A percentile compares a stretch with the other conserved stretches of the same genome.
These are phyloP conservation scores for Euplagia quadripunctaria DNA, from an alignment of 2,888 invertebrate genomes.

Conservation along the genomic window DNA sequence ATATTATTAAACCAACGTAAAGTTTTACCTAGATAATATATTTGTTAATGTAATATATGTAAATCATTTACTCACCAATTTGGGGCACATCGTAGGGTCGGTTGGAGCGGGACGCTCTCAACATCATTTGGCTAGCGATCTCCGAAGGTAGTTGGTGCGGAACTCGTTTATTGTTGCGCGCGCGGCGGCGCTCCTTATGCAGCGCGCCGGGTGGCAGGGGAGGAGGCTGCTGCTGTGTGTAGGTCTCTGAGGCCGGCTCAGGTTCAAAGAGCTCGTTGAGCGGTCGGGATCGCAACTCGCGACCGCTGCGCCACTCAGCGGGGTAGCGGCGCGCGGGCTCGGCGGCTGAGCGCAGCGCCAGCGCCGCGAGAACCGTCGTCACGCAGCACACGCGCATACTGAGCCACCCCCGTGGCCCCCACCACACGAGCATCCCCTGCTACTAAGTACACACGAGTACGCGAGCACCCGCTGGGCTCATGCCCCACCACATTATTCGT, in stretches of 20 bases:
- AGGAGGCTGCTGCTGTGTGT: conserved; percentile 62
- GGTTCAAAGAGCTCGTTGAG: conserved; percentile 80
- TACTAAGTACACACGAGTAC: conserved; percentile 80
- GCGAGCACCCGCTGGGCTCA: conserved; percentile 73
- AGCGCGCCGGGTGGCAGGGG: conserved; percentile 67
- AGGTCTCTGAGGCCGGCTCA: conserved; percentile 60
- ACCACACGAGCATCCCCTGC: conserved; percentile 75
- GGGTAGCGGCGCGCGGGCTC: conserved; percentile 78
- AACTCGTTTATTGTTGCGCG: conserved; percentile 73
- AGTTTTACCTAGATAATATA: no score
- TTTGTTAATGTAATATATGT: not conserved
- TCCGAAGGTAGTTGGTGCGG: conserved; percentile 83
- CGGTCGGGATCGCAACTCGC: conserved; percentile 72
- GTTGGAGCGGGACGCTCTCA: conserved; percentile 91
- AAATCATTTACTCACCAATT: conserved; percentile 89
- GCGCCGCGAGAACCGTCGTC: conserved; percentile 78
- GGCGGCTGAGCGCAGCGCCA: conserved; percentile 77
- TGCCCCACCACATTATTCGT: conserved; percentile 82
- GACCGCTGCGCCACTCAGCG: conserved; percentile 72
- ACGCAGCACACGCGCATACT: conserved; percentile 82
- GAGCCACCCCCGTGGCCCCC: conserved; percentile 72
- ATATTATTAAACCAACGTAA: no score
- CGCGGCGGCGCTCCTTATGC: conserved; percentile 75
- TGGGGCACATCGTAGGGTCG: conserved; percentile 95
- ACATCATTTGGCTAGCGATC: conserved; percentile 92